Evolutionary conservation across 2,888 invertebrate species (phyloP), one percentile per base, ranked within the genome.

Genomic region (Drosophila lacicola): DNA sequence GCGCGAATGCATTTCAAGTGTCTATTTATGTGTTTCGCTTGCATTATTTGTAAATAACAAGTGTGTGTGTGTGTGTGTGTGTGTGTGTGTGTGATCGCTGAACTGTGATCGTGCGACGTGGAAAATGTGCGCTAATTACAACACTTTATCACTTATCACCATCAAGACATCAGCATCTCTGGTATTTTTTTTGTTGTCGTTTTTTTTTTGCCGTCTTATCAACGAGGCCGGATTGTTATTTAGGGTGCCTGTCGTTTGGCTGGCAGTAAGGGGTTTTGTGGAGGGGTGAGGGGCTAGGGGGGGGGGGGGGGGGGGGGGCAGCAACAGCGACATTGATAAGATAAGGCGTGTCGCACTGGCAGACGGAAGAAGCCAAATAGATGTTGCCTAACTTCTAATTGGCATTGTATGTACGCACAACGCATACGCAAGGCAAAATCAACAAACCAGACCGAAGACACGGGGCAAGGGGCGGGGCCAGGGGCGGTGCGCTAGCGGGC

Each of bases 341-440:
- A 82, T 88, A 82, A 71, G 66, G 44, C 21, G 39, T 13, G 25
- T 17, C 21, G 39, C 36, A 57, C 13, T 14, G 11, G 14, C 11
- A 36, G 41, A 65, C 49, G 19, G 11, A 41, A 41, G 29, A 21
- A 51, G 41, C 21, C 60, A 34, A 36, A 41, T 8, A 58, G 44
- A 66, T 66, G 68, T 82, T 83, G 74, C 78, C 78, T 60, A 74
- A 89, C 85, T 70, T 87, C 71, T 88, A 83, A 89, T 89, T 84
- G 84, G 60, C 70, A 81, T 83, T 87, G 84, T 74, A 62, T 74
- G 84, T 83, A 71, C 45, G 61, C 56, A 65, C 37, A 62, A 49
- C 39, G 63, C 67, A 29, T 39, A 67, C 60, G 13, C n/a, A 29
- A 47, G 14, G 10, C 33, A 34, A 41, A 36, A 25, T 0, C 19